A percentile compares a stretch with the other conserved stretches of the same genome.
These are phyloP conservation scores for Melanotaenia pygmaea DNA, from an alignment of 2,797 vertebrate genomes.

Conservation along the genomic window DNA sequence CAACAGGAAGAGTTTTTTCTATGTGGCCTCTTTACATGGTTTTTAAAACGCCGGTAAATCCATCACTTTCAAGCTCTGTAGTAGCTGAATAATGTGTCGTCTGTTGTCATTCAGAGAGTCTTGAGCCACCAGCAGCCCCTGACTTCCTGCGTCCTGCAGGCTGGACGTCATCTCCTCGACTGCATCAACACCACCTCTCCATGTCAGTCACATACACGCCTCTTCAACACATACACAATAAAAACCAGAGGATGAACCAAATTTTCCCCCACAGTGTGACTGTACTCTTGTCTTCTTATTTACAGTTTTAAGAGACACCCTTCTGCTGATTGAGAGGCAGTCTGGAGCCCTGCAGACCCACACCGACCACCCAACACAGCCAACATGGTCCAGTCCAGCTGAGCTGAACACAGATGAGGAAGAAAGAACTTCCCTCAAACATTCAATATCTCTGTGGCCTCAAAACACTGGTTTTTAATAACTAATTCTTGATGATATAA, in stretches of 20 bases:
- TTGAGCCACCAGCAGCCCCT: slow-evolving; percentile 85
- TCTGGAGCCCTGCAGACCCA: slow-evolving; percentile 83
- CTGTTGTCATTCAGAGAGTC: slow-evolving; percentile 84
- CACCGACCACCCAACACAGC: slow-evolving; percentile 75
- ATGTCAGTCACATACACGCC: slow-evolving; percentile 75
- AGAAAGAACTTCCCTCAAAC: too few relatives aligned
- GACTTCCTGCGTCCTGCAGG: slow-evolving; percentile 84
- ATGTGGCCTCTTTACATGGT: neutral
- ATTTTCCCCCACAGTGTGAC: neutral
- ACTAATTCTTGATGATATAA: too few relatives aligned
- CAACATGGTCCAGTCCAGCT: slow-evolving; percentile 4
- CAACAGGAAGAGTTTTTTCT: too few relatives aligned
- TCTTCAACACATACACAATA: accelerated
- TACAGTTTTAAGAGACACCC: slow-evolving; percentile 87
- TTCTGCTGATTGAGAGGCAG: slow-evolving; percentile 87
- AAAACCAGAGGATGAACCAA: neutral
- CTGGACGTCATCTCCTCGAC: slow-evolving; percentile 87
- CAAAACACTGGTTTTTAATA: too few relatives aligned
- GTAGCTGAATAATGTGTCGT: accelerated
- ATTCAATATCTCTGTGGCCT: too few relatives aligned
- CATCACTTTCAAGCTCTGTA: neutral
- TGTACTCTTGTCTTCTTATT: slow-evolving; percentile 1
- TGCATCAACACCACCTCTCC: slow-evolving; percentile 86
- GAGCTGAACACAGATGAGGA: slow-evolving; percentile 15
- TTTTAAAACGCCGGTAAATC: neutral